These are phyloP conservation scores for Porites cylindrica DNA, from an alignment of 92 coral and sea anemone genomes.

Conservation along the genomic window DNA sequence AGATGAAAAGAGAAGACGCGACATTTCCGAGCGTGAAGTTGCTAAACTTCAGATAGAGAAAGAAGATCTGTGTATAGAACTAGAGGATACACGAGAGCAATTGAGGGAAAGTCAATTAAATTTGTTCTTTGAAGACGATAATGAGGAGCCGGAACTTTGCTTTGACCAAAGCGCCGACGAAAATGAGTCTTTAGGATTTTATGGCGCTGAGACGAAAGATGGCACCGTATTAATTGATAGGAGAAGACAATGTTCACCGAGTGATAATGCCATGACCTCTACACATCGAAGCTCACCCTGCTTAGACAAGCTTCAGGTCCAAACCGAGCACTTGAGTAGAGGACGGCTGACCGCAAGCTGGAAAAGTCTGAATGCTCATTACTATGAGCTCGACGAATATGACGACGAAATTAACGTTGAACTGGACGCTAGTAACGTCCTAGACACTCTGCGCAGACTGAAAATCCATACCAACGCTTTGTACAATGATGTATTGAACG, in stretches of 20 bases:
- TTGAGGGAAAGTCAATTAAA: constrained; percentile 54
- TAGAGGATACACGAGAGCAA: constrained; percentile 64
- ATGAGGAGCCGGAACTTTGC: constrained; percentile 41
- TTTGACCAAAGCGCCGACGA: constrained; percentile 26
- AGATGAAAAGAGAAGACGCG: constrained; percentile 63
- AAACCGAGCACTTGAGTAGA: constrained; percentile 36
- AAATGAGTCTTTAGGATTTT: not conserved
- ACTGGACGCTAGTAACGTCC: constrained; percentile 51
- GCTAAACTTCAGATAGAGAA: constrained; percentile 63
- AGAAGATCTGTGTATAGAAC: constrained; percentile 50
- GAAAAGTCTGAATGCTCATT: constrained; percentile 62
- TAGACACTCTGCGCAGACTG: constrained; percentile 66
- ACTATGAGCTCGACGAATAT: constrained; percentile 81
- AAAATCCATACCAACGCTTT: constrained; percentile 58
- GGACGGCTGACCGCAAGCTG: constrained; percentile 53
- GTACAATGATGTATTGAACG: constrained; percentile 57
- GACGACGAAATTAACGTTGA: constrained; percentile 70
- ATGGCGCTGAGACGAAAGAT: not conserved
- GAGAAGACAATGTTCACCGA: not conserved
- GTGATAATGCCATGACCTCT: not conserved
- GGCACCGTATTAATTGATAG: not conserved
- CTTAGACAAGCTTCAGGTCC: constrained; percentile 24
- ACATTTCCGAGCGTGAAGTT: constrained; percentile 64
- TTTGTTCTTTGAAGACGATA: constrained; percentile 35
- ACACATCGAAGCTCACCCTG: constrained; percentile 26